These are phyloP conservation scores for Odontocerum albicorne DNA, from an alignment of 2,888 invertebrate species.

Conservation along the genomic window DNA sequence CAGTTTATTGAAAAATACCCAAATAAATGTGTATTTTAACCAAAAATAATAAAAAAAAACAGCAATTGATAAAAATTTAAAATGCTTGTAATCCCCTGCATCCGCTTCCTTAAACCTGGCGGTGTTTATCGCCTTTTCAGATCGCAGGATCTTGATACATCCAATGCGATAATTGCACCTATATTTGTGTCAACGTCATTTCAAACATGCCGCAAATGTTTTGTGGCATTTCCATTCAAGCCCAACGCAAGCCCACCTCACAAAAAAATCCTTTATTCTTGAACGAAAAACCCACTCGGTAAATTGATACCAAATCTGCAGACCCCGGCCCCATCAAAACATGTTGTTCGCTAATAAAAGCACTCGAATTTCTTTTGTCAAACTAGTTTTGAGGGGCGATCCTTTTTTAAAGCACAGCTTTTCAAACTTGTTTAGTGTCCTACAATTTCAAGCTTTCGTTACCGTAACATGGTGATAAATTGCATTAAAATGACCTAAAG, in stretches of 20 bases:
- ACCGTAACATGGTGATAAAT: too few species aligned
- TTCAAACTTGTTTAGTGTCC: too few species aligned
- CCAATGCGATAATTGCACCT: conserved; percentile 15
- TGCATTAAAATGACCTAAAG: too few species aligned
- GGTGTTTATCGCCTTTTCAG: conserved; percentile 9
- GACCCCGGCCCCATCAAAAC: conserved; percentile 5
- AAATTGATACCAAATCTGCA: conserved; percentile 21
- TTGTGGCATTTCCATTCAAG: neutral
- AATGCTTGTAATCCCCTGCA: neutral
- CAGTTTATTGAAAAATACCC: too few species aligned
- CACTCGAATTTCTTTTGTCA: conserved; percentile 28
- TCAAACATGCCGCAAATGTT: conserved; percentile 11
- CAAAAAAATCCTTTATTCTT: conserved; percentile 12
- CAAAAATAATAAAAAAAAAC: too few species aligned
- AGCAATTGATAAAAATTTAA: too few species aligned
- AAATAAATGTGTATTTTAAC: too few species aligned
- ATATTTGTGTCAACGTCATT: conserved; percentile 17
- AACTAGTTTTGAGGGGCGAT: conserved; percentile 13
- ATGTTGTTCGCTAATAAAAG: conserved; percentile 11
- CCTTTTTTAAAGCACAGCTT: too few species aligned
- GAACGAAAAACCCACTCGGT: conserved; percentile 5
- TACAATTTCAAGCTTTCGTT: too few species aligned
- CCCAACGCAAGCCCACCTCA: neutral
- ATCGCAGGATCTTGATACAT: conserved; percentile 10
- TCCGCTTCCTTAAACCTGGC: too few species aligned